A percentile compares a stretch with the other conserved stretches of the same genome.
phyloP scores from a whole-genome alignment of 2,113 vertebrate species.

The Hoplias malabaricus region DNA sequence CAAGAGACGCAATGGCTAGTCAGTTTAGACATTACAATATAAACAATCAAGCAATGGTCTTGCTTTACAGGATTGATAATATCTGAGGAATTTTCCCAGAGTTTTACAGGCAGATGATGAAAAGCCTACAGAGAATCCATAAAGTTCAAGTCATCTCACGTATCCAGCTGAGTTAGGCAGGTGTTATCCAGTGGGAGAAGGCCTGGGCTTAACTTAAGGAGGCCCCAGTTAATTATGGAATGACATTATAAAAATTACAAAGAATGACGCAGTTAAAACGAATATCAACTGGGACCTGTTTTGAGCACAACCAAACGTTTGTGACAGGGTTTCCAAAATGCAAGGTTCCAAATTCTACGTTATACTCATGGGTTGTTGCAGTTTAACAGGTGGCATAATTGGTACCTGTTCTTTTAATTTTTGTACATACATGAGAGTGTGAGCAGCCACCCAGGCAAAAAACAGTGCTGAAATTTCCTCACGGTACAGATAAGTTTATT shows the following conservation, averaged over 20 bases:
- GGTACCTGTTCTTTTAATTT: too few relatives aligned
- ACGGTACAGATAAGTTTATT: too few relatives aligned
- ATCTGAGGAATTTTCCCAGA: conserved; percentile 28
- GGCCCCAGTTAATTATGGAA: neutral
- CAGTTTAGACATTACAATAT: neutral
- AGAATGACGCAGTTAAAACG: neutral
- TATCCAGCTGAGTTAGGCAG: conserved; percentile 28
- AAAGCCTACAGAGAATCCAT: conserved; percentile 15
- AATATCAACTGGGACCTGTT: neutral
- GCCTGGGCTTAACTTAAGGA: neutral
- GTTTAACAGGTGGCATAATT: too few relatives aligned
- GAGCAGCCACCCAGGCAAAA: too few relatives aligned
- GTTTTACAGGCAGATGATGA: neutral
- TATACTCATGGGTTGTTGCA: too few relatives aligned
- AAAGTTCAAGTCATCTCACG: conserved; percentile 32
- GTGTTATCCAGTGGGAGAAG: conserved; percentile 16
- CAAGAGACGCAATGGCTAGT: neutral
- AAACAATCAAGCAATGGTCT: neutral
- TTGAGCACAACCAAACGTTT: neutral
- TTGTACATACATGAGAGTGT: too few relatives aligned
- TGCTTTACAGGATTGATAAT: conserved; percentile 1
- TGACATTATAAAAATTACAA: conserved; percentile 1
- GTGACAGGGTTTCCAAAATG: neutral
- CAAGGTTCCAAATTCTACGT: too few relatives aligned
- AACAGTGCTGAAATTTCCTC: too few relatives aligned